Conservation (phyloP, 1,140 invertebrate genomes). For the Cherax quadricarinatus region DNA sequence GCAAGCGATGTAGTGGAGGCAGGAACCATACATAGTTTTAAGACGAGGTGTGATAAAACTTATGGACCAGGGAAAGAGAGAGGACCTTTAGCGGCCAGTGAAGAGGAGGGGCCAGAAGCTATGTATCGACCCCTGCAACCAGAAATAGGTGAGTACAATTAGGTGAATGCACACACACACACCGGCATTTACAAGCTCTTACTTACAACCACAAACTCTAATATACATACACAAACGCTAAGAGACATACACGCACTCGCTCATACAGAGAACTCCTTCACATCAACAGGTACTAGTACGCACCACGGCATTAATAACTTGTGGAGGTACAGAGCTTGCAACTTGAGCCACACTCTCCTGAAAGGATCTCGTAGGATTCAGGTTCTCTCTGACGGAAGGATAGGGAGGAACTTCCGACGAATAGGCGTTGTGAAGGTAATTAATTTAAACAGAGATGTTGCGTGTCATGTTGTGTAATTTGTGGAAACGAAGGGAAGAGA, state of each 20-base stretch:
- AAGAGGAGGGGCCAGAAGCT: too few relatives aligned
- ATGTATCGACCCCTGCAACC: too few relatives aligned
- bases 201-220: neutral
- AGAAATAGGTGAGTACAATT: too few relatives aligned
- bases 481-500: neutral
- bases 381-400: neutral
- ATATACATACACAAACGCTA: neutral
- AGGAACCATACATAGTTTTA: too few relatives aligned
- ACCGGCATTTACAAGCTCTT: too few relatives aligned
- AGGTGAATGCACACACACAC: too few relatives aligned
- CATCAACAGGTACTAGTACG: neutral
- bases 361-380: neutral
- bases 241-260: neutral
- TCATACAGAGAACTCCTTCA: neutral
- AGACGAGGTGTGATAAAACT: too few relatives aligned
- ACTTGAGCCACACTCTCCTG: too few relatives aligned
- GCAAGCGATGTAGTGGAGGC: too few relatives aligned
- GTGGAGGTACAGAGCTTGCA: too few relatives aligned
- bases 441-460: neutral
- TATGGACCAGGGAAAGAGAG: too few relatives aligned
- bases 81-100: too few relatives aligned
- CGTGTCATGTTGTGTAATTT: neutral
- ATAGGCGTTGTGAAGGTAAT: neutral
- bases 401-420: neutral
- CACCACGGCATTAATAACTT: neutral